phyloP scores from a whole-genome alignment of 2,113 vertebrate species.

The Bujurquina vittata region DNA sequence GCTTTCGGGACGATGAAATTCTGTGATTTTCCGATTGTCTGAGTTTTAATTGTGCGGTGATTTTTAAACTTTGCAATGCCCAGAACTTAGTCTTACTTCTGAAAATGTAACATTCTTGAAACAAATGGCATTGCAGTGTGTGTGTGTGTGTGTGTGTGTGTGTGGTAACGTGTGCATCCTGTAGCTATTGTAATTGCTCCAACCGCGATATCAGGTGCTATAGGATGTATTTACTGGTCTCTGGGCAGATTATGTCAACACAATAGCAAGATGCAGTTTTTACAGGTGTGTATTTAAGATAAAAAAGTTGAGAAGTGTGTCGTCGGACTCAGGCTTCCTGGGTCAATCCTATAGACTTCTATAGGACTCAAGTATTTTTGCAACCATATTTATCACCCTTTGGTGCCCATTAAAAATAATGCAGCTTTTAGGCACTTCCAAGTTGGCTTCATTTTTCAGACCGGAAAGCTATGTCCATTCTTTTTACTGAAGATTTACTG shows the following conservation, averaged over 20 bases:
- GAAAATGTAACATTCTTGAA: neutral
- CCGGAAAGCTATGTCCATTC: neutral
- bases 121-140: neutral
- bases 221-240: neutral
- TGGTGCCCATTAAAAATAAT: neutral
- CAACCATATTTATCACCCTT: neutral
- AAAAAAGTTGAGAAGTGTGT: neutral
- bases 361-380: neutral
- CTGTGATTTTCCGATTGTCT: neutral
- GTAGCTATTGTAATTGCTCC: neutral
- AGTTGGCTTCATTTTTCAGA: neutral
- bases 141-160: neutral
- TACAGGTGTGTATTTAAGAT: neutral
- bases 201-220: too few relatives aligned
- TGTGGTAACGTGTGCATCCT: neutral
- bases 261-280: neutral
- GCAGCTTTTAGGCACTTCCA: neutral
- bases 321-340: neutral
- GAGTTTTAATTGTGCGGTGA: neutral
- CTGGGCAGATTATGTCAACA: neutral
- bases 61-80: neutral
- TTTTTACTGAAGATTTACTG: neutral
- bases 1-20: neutral
- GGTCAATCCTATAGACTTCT: neutral
- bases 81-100: neutral